phyloP scores from a whole-genome alignment of 2,113 vertebrate species.

The Lagopus leucura region DNA sequence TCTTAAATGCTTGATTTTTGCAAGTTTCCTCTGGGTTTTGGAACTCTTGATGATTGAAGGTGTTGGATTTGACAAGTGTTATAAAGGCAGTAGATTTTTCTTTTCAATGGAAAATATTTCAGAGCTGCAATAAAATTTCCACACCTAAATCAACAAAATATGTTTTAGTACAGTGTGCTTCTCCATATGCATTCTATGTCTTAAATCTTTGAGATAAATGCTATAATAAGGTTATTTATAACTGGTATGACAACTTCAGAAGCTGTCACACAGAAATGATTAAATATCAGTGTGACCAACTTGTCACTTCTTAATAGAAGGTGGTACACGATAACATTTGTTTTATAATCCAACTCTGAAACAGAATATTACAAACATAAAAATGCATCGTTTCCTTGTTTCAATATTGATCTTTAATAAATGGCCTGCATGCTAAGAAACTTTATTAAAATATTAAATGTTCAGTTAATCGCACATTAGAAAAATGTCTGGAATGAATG shows the following conservation, averaged over 20 bases:
- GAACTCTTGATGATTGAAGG: neutral
- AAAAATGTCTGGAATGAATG: neutral
- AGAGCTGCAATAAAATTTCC: conserved; percentile 23
- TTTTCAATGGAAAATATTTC: conserved; percentile 48
- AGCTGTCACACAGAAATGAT: neutral
- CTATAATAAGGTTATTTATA: neutral
- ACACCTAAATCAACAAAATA: conserved; percentile 20
- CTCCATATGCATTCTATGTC: neutral
- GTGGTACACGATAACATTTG: neutral
- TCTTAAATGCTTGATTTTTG: neutral
- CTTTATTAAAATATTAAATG: neutral
- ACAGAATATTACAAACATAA: conserved; percentile 5
- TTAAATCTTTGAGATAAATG: neutral
- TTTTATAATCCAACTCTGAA: neutral
- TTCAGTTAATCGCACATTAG: conserved; percentile 8
- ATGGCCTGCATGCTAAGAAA: neutral
- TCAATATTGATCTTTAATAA: conserved; percentile 34
- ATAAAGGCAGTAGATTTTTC: neutral
- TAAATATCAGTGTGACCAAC: neutral
- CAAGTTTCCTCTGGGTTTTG: neutral
- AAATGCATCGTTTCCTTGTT: neutral
- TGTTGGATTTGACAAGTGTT: conserved; percentile 26
- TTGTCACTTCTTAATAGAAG: neutral
- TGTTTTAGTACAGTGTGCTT: neutral
- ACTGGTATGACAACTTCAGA: neutral